A percentile compares a stretch with the other conserved stretches of the same genome.
These are phyloP conservation scores for Drosophila aldrichi DNA, from an alignment of 2,888 invertebrate genomes.

Conservation along the genomic window DNA sequence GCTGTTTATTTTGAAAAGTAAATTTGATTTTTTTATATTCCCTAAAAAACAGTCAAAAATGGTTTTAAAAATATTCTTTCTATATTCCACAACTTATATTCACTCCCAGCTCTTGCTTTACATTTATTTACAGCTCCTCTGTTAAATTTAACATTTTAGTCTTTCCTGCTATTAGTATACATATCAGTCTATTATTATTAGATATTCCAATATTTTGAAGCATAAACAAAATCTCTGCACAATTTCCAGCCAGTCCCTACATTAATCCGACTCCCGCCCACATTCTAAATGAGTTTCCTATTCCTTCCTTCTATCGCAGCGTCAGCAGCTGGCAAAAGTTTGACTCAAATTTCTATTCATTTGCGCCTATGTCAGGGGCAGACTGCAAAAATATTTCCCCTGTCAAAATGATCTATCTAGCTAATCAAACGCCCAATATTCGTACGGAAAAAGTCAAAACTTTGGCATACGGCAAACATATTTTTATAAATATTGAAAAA, in stretches of 20 bases:
- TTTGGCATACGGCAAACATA: constrained; percentile 44
- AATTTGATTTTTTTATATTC: too few relatives aligned
- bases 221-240: not conserved
- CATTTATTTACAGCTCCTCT: not conserved
- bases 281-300: not conserved
- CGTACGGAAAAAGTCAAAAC: constrained; percentile 10
- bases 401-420: constrained; percentile 71
- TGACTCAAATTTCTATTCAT: constrained; percentile 15
- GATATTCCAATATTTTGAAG: not conserved
- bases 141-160: not conserved
- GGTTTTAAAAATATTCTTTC: too few relatives aligned
- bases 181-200: not conserved
- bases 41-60: too few relatives aligned
- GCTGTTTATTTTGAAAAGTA: too few relatives aligned
- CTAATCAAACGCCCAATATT: constrained; percentile 54
- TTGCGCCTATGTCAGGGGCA: constrained; percentile 32
- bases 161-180: not conserved
- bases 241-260: not conserved
- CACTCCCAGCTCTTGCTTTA: too few relatives aligned
- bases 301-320: not conserved
- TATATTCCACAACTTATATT: too few relatives aligned
- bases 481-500: constrained; percentile 69
- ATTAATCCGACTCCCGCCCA: not conserved
- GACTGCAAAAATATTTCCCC: constrained; percentile 43
- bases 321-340: constrained; percentile 18